Conservation (phyloP, 2,113 vertebrate genomes). For the Triplophysa dalaica region DNA sequence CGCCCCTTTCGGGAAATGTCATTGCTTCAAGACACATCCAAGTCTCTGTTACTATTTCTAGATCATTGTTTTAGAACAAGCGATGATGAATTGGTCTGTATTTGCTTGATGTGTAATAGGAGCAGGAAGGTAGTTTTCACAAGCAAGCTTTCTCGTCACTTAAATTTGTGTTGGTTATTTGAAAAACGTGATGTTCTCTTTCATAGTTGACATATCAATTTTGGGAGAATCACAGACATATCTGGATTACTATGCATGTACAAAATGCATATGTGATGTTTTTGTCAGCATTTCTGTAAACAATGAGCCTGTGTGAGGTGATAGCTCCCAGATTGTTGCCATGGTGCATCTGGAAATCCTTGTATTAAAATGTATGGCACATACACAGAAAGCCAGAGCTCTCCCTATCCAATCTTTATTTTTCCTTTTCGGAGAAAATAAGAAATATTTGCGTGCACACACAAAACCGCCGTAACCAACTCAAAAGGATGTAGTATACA, state of each 20-base stretch:
- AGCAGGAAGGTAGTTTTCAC: too few relatives aligned
- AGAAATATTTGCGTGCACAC: too few relatives aligned
- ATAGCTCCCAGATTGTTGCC: conserved; percentile 49
- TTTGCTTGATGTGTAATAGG: background rate
- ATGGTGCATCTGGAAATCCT: conserved; percentile 12
- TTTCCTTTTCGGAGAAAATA: too few relatives aligned
- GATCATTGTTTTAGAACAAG: too few relatives aligned
- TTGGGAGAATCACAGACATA: background rate
- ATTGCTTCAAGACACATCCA: too few relatives aligned
- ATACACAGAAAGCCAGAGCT: too few relatives aligned
- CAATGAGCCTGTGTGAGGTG: conserved; percentile 11
- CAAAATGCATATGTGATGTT: conserved; percentile 30
- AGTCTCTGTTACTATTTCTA: too few relatives aligned
- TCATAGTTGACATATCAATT: conserved; percentile 7
- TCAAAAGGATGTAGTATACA: too few relatives aligned
- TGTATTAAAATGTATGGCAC: background rate
- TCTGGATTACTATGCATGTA: background rate
- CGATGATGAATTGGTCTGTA: too few relatives aligned
- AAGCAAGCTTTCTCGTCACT: conserved; percentile 2
- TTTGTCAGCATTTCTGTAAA: conserved; percentile 31
- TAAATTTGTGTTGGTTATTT: background rate
- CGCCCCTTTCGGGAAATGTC: too few relatives aligned
- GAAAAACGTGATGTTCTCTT: background rate
- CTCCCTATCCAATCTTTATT: too few relatives aligned
- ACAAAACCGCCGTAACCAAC: too few relatives aligned